Percentiles rank a stretch among this genome's conserved stretches.
Conservation (phyloP, 2,888 invertebrate genomes). For the Colostygia pectinataria region DNA sequence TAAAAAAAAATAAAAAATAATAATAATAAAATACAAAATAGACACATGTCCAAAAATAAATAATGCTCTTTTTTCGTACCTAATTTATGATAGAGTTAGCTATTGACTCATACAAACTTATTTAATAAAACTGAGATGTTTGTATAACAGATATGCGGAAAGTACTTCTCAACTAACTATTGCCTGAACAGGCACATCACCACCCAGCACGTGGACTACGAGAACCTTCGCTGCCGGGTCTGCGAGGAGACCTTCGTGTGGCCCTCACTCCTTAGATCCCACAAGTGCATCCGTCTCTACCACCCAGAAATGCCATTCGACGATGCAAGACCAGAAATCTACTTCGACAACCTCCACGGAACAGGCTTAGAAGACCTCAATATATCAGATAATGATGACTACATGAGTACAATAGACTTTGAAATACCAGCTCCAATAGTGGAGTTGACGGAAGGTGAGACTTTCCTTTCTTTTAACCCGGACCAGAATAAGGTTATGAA, state of each 20-base stretch:
- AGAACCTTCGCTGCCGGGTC: constrained; percentile 50
- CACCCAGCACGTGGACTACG: constrained; percentile 47
- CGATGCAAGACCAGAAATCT: constrained; percentile 61
- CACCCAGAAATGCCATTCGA: constrained; percentile 60
- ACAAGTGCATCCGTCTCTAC: constrained; percentile 59
- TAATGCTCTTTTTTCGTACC: no score
- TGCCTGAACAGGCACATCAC: constrained; percentile 60
- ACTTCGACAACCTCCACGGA: constrained; percentile 54
- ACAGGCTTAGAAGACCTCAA: constrained; percentile 50
- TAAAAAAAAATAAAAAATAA: no score
- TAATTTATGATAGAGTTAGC: no score
- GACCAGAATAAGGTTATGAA: background rate
- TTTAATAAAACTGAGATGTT: background rate
- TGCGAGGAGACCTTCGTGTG: constrained; percentile 69
- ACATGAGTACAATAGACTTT: constrained; percentile 58
- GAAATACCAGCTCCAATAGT: constrained; percentile 69
- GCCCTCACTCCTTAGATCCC: constrained; percentile 56
- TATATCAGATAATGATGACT: constrained; percentile 48
- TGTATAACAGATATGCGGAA: constrained; percentile 60
- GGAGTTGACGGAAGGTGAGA: constrained; percentile 54
- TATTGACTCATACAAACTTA: background rate
- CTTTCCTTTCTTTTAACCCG: constrained; percentile 1
- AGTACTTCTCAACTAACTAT: constrained; percentile 57
- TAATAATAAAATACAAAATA: no score
- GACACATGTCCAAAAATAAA: no score